These are phyloP conservation scores for Diarsia mendica DNA, from an alignment of 2,888 invertebrate genomes.

Conservation along the genomic window DNA sequence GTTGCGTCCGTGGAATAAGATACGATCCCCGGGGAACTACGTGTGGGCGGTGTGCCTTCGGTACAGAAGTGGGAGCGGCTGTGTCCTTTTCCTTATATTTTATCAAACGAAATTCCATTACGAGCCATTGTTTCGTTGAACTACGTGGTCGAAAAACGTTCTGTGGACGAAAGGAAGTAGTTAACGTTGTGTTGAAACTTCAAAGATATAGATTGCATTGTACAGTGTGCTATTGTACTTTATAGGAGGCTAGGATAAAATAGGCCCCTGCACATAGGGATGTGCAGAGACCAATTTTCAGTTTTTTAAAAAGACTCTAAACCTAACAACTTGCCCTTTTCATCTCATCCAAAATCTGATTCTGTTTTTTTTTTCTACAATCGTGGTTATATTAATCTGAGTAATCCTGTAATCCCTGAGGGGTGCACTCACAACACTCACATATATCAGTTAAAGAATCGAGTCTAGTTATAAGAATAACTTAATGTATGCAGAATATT, in stretches of 20 bases:
- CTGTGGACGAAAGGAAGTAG: not conserved
- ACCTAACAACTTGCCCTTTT: not conserved
- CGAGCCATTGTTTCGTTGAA: slow-evolving; percentile 39
- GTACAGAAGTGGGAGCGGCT: slow-evolving; percentile 22
- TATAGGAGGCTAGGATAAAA: not conserved
- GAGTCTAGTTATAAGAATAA: no score
- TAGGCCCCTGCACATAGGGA: no score
- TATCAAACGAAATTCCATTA: slow-evolving; percentile 48
- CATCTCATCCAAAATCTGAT: not conserved
- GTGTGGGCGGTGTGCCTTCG: slow-evolving; percentile 27
- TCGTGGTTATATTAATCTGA: no score
- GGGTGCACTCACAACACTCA: no score
- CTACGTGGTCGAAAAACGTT: slow-evolving; percentile 38
- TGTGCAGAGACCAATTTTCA: not conserved
- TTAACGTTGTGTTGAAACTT: slow-evolving; percentile 17
- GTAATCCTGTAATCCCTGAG: no score
- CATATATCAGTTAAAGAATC: no score
- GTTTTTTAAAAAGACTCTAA: not conserved
- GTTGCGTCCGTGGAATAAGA: slow-evolving; percentile 49
- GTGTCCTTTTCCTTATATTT: slow-evolving; percentile 50
- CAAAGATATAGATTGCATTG: not conserved
- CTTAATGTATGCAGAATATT: no score
- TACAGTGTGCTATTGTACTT: not conserved
- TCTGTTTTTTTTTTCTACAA: not conserved
- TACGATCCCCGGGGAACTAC: slow-evolving; percentile 51